Base-by-base conservation (phyloP, 64 coral and sea anemone species). In the Pocillopora verrucosa region DNA sequence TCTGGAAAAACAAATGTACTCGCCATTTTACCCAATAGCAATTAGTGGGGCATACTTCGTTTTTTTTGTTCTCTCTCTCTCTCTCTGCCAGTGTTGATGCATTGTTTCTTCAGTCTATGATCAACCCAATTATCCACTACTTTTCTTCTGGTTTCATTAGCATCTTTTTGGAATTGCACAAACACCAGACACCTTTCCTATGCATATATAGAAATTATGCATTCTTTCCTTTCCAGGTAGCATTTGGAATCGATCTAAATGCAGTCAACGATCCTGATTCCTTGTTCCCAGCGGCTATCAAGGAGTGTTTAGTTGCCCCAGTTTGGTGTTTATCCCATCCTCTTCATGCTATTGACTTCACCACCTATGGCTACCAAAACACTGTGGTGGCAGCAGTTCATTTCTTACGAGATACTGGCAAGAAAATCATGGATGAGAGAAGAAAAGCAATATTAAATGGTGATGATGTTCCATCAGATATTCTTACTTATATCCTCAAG, bases 351-450 rank as follows among this genome's bases (percentile, higher is more conserved):
- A 9, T 94, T 36, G 86, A 94, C 11, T 78, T 94, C 30, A 94
- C 80, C 45, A 98, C 76, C 15, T 87, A 79, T 87, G 86, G 79
- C 38, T 94, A 94, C 72, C 96, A 98, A 76, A 94, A 76, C 80
- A 78, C 83, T 51, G 38, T 98, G n/a, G 45, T 82, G 19, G 85
- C 94, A 78, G 96, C 96, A 35, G 93, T 94, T 5, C 94, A 98
- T 61, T 94, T 92, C 34, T 59, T 98, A 17, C 79, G 96, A 38
- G 89, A 94, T 63, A 92, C 91, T 78, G 96, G 80, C 1, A 94
- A 94, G 60, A 94, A 94, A 61, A 80, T 94, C 14, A 90, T 98
- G 72, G 96, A 94, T 84, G 86, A 87, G 41, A 65, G 87, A 60
- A 89, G 86, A 70, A 76, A 88, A 51, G 93, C 89, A 1, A 59